These are phyloP conservation scores for Gerris lacustris DNA, from an alignment of 2,888 invertebrate genomes.

Conservation along the genomic window DNA sequence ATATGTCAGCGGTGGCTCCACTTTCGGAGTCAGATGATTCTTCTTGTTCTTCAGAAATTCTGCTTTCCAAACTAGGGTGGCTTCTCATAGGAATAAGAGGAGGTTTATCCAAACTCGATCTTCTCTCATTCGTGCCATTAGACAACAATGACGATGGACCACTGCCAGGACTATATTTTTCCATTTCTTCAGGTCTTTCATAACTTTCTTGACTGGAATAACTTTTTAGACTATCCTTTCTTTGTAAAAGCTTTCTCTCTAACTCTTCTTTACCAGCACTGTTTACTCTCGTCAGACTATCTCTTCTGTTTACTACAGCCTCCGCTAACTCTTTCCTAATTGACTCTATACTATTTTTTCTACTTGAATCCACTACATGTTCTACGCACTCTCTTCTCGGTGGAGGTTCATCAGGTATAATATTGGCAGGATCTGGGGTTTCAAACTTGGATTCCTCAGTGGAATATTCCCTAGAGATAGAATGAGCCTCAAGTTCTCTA, in stretches of 20 bases:
- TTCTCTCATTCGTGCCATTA: neutral
- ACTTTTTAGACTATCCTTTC: slow-evolving; percentile 8
- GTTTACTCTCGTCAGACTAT: neutral
- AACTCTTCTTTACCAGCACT: neutral
- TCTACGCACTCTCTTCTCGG: slow-evolving; percentile 17
- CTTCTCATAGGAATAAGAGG: neutral
- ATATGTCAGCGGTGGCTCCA: slow-evolving; percentile 32
- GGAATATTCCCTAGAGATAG: slow-evolving; percentile 15
- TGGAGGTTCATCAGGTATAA: neutral
- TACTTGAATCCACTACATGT: neutral
- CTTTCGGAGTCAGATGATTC: slow-evolving; percentile 28
- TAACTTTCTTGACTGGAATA: neutral
- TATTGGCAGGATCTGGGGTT: neutral
- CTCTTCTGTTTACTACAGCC: neutral
- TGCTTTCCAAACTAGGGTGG: neutral
- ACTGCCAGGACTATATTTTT: neutral
- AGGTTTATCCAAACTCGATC: neutral
- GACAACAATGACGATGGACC: neutral
- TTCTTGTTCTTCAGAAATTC: slow-evolving; percentile 19
- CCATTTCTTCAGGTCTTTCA: slow-evolving; percentile 5
- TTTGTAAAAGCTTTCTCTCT: neutral
- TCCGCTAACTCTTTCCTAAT: slow-evolving; percentile 5
- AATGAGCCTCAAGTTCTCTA: neutral
- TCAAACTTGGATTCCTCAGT: slow-evolving; percentile 8
- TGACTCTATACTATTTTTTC: slow-evolving; percentile 10